Base-by-base conservation (phyloP, 2,113 vertebrate genomes). In the Chelonoidis abingdonii region DNA sequence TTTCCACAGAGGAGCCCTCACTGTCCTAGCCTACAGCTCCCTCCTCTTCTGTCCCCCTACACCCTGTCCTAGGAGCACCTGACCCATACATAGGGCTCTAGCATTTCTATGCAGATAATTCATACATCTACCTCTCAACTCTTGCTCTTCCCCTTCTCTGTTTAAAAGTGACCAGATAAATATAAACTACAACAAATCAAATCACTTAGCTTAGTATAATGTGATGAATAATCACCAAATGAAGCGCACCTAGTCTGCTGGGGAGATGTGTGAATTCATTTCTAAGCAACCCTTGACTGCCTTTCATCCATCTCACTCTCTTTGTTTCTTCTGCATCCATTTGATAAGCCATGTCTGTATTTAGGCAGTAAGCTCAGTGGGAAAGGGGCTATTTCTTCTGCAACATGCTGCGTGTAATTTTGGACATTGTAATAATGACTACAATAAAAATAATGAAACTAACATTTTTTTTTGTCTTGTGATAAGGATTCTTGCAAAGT, bases 41-140 rank as follows among this genome's bases (percentile, higher is more conserved):
- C 24, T 44, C 41, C 24, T 47, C 41, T 25, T 44, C 75, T 25
- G 12, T 44, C 24, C 41, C 41, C 24, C 41, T n/a, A n/a, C 12
- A 25, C 4, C 11, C 10, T 24, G 24, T 47, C 10, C 41, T 76
- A 47, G 1, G 24, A 44, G 24, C 24, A 76, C 41, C 12, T 76
- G 41, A 25, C 41, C 6, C 41, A 47, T 24, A 47, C 41, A 76
- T 12, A 8, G 8, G 6, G 41, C 41, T 44, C 75, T 44, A 76
- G 3, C 75, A 24, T 75, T 76, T 76, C 38, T 14, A 6, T 47
- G 75, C 41, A 41, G 24, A 76, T 76, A 25, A 44, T 25, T 47
- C 75, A 44, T 41, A 96, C 94, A 94, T 69, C 94, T 90, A 96
- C 84, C 96, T 95, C 90, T 89, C 86, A 84, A 83, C 91, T 86